A percentile compares a stretch with the other conserved stretches of the same genome.
Evolutionary conservation across 1,140 invertebrate genomes (phyloP).

Genomic region (Magallana ariakensis): DNA sequence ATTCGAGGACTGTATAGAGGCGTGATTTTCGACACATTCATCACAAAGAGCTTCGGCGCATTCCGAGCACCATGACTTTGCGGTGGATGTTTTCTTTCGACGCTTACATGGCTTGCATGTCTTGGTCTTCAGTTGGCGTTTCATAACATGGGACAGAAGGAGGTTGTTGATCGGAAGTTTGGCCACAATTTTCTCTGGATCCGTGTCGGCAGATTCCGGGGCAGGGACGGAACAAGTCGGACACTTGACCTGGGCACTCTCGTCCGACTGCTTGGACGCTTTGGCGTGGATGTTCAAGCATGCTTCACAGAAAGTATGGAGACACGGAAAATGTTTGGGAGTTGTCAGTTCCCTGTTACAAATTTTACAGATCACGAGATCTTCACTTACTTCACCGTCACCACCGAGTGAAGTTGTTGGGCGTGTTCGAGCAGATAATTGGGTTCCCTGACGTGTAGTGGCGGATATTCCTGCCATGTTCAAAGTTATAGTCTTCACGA

Average conservation of each 20-base stretch:
- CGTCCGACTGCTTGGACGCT: not conserved
- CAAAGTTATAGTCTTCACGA: not conserved
- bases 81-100: constrained; percentile 17
- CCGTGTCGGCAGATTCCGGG: not conserved
- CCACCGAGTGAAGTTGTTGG: not conserved
- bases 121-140: constrained; percentile 32
- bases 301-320: constrained; percentile 52
- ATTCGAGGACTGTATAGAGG: constrained; percentile 14
- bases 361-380: constrained; percentile 38
- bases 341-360: constrained; percentile 43
- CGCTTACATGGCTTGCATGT: constrained; percentile 45
- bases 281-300: constrained; percentile 41
- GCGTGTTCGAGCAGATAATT: constrained; percentile 7
- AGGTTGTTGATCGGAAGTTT: constrained; percentile 44
- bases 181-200: constrained; percentile 25
- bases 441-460: not conserved
- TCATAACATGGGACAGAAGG: constrained; percentile 39
- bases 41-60: constrained; percentile 51
- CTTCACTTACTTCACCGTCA: constrained; percentile 1
- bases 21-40: constrained; percentile 38
- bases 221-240: constrained; percentile 41
- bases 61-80: constrained; percentile 47
- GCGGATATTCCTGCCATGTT: constrained; percentile 32
- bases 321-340: constrained; percentile 53
- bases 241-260: constrained; percentile 37